phyloP scores from a whole-genome alignment of 2,113 vertebrate genomes.

The Ifrita kowaldi region DNA sequence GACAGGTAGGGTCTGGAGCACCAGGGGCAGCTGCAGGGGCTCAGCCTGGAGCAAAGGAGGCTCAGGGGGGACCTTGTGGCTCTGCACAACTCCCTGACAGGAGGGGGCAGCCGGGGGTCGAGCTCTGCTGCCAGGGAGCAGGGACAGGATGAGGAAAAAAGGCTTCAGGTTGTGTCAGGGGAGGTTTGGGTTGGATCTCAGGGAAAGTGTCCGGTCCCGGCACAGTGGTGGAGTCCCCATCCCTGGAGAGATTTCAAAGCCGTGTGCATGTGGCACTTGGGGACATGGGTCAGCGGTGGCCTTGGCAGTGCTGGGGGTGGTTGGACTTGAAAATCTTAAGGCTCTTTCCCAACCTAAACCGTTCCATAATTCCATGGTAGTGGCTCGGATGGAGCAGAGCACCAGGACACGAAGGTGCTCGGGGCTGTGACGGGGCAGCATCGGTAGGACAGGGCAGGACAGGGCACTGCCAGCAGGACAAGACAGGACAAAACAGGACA shows the following conservation, averaged over 20 bases:
- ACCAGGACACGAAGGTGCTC: fast-evolving
- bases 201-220: too few species aligned
- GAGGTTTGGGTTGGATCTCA: background rate
- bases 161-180: too few species aligned
- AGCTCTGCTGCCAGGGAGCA: background rate
- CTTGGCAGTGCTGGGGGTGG: background rate
- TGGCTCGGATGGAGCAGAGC: fast-evolving
- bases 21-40: too few species aligned
- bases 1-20: background rate
- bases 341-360: background rate
- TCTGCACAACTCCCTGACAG: background rate
- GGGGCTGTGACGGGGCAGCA: background rate
- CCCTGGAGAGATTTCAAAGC: background rate
- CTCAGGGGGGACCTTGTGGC: background rate
- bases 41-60: background rate
- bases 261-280: fast-evolving
- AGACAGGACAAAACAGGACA: background rate
- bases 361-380: fast-evolving
- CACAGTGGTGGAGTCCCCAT: background rate
- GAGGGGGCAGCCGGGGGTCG: fast-evolving
- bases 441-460: fast-evolving
- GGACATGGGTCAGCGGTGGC: fast-evolving
- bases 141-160: background rate
- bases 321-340: background rate
- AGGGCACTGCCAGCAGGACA: too few species aligned